Evolutionary conservation across 2,113 vertebrate species (phyloP), one percentile per base, ranked within the genome.

Genomic region (Cinclus mexicanus): DNA sequence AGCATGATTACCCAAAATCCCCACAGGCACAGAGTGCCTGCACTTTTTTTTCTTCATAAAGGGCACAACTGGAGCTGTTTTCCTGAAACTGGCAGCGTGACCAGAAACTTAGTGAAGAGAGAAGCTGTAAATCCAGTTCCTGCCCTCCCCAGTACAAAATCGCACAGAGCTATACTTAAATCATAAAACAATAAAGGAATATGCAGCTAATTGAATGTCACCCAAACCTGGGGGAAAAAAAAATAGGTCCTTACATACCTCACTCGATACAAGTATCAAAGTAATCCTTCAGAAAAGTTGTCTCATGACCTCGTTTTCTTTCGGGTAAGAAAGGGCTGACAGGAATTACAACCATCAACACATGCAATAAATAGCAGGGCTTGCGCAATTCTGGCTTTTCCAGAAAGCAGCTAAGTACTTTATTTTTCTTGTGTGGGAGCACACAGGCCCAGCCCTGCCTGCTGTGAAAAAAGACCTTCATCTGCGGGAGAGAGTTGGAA

Each of bases 341-440:
- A 81, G 80, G 68, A 86, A 83, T 84, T 59, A 53, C 0, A 85
- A 22, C 11, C 14, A 57, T 12, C 12, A 14, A 7, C 29, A 83
- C 25, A 83, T 25, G 83, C 77, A 92, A 86, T 68, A 94, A 87
- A 70, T 4, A 39, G 12, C 55, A 78, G n/a, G 2, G 0, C 50
- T 96, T 97, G 86, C 7, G 35, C 86, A 97, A 97, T 25, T 42
- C 42, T 3, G 44, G 56, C 56, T 77, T 92, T 94, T 56, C 93
- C 94, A 84, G 76, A 52, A 87, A 5, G 31, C 60, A 57, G 22
- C 4, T 17, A 70, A 93, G 23, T 14, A 25, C 7, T 75, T 41
- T 3, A 6, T 44, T 74, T 55, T 37, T 14, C 14, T 69, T 28
- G 17, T 46, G 10, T 7, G 25, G 4, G 25, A 84, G 23, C 39